phyloP scores from a whole-genome alignment of 2,797 vertebrate species.

The Petrocephalus sullivani region DNA sequence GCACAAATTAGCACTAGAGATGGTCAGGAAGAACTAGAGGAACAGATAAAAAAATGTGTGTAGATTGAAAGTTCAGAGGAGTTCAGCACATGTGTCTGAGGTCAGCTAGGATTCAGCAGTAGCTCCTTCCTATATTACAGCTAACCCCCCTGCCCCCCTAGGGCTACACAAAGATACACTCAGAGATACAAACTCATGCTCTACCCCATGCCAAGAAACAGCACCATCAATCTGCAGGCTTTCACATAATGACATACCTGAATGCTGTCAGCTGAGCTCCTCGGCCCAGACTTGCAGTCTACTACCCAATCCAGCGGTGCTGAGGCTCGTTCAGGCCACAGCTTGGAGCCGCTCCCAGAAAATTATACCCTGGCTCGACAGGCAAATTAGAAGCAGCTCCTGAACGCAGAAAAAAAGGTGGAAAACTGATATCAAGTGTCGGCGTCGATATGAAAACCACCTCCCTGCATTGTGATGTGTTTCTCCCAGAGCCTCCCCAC shows the following conservation, averaged over 20 bases:
- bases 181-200: background rate
- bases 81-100: background rate
- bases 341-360: background rate
- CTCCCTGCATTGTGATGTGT: background rate
- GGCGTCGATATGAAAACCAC: background rate
- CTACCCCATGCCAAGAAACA: background rate
- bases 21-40: background rate
- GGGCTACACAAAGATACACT: background rate
- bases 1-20: background rate
- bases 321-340: background rate
- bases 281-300: background rate
- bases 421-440: background rate
- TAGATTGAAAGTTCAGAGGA: background rate
- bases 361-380: constrained; percentile 10
- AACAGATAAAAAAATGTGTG: background rate
- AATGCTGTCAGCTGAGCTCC: background rate
- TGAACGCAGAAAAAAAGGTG: background rate
- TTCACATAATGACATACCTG: background rate
- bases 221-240: background rate
- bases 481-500: background rate
- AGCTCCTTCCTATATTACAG: background rate
- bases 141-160: background rate
- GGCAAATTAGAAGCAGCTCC: constrained; percentile 1
- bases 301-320: background rate
- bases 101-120: background rate